Base-by-base conservation (phyloP, 92 coral and sea anemone genomes). In the Diadumene lineata region DNA sequence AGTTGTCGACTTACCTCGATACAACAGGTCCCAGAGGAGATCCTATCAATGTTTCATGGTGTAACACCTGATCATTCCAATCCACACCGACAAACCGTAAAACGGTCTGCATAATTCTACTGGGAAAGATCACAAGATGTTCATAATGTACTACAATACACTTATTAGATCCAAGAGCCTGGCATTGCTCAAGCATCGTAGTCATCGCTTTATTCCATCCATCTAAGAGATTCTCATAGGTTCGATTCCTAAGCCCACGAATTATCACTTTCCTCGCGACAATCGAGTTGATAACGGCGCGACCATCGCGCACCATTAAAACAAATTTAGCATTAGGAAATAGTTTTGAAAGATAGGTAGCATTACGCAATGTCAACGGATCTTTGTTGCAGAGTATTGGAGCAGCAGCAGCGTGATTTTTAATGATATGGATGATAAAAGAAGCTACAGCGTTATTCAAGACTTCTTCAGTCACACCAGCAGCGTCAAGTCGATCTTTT, bases 251-350 rank as follows among this genome's bases (percentile, higher is more conserved):
- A 7, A 94, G 77, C 30, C 89, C 90, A 1, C 89, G 68, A 19
- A 94, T 92, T 6, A 66, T 70, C 44, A 94, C 80, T 53, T 78
- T 75, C 38, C 94, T 87, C 43, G 82, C 70, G 25, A 87, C 80
- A 18, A 94, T 81, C 28, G 98, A 94, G 68, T 92, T 84, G 17
- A 93, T 74, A 22, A 94, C 98, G 0, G 97, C 98, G 25, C 98
- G 92, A 1, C 87, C 98, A 68, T 94, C 98, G 1, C 98, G 92
- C 3, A 94, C 85, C 97, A 94, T 82, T 50, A 94, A 80, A 62
- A 94, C 62, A 57, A 94, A 94, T 70, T 86, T 85, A 7, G 98
- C 77, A 11, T 89, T 88, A 23, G 98, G 98, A 63, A 92, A 94
- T 25, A 94, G 76, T 31, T 82, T 90, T 15, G 82, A 89, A 34